Base-by-base conservation (phyloP, 2,888 invertebrate genomes). In the Schrankia costaestrigalis region DNA sequence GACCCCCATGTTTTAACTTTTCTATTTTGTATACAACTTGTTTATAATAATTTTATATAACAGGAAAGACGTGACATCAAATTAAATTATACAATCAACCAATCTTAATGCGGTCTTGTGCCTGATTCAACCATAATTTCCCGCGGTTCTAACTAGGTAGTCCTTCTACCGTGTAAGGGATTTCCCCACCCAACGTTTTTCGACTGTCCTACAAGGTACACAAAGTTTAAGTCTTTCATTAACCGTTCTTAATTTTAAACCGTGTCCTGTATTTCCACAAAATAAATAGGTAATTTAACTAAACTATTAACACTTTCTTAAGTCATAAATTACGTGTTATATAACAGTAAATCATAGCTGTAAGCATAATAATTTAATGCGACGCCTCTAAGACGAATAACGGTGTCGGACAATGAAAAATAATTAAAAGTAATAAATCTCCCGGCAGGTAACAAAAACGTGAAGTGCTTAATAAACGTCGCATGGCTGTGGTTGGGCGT, bases 341-440 rank as follows among this genome's bases (percentile, higher is more conserved):
- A 61, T 51, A 60, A 57, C 63, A 50, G 55, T 78, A 75, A 82
- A 82, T 78, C 75, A 81, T 62, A 63, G 64, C 66, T 72, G 66
- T 75, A 25, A 37, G 76, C 71, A 76, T 80, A 74, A 75, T 81
- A 79, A 83, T 82, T 82, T 78, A 78, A 72, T 68, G 64, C 65
- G 69, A 73, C 63, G 68, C 69, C 65, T 68, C 61, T 65, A 67
- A 80, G 81, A 78, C 71, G 77, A 74, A 74, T 74, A 78, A 69
- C 71, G 71, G 68, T 57, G 49, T 71, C 76, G 78, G 75, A 85
- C 84, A 86, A 85, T 84, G 83, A 80, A 79, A 80, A 81, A 83
- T 87, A 87, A 87, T 87, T 86, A 87, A 86, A 86, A 85, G 85
- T 85, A 83, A 86, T 86, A 87, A 87, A 87, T 87, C 86, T 87